A percentile compares a stretch with the other conserved stretches of the same genome.
phyloP scores from a whole-genome alignment of 2,888 invertebrate species.

The Archaeoteleia sp. region DNA sequence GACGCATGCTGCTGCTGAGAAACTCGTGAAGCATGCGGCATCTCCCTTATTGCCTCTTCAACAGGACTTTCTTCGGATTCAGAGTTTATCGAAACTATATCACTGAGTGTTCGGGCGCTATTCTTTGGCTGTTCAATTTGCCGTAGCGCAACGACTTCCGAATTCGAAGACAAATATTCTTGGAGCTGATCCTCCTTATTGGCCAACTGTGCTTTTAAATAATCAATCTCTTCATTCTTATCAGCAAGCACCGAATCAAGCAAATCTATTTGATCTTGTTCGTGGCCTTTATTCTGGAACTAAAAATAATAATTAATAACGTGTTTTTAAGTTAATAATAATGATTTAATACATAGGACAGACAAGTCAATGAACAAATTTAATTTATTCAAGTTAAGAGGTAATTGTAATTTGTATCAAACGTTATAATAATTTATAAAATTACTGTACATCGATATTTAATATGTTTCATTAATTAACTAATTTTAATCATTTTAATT shows the following conservation, averaged over 20 bases:
- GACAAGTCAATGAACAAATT: too few species aligned
- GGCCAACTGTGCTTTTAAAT: slow-evolving; percentile 77
- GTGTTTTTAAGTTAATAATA: too few species aligned
- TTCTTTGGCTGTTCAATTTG: slow-evolving; percentile 76
- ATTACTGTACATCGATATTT: slow-evolving; percentile 7
- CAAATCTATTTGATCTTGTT: slow-evolving; percentile 74
- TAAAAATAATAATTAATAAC: too few species aligned
- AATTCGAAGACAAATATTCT: slow-evolving; percentile 77
- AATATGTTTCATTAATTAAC: too few species aligned
- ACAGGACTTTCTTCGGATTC: slow-evolving; percentile 80
- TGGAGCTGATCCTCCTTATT: slow-evolving; percentile 78
- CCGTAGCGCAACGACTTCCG: slow-evolving; percentile 77
- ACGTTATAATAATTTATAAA: slow-evolving; percentile 15
- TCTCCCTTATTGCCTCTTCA: slow-evolving; percentile 63
- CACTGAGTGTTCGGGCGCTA: slow-evolving; percentile 83
- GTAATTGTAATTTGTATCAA: too few species aligned
- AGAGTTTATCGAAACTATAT: slow-evolving; percentile 82
- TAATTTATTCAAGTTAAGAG: too few species aligned
- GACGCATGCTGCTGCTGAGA: slow-evolving; percentile 52
- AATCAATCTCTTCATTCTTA: slow-evolving; percentile 83
- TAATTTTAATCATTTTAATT: too few species aligned
- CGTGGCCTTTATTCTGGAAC: too few species aligned
- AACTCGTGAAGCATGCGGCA: slow-evolving; percentile 57
- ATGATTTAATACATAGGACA: too few species aligned
- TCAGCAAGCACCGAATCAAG: slow-evolving; percentile 81